These are phyloP conservation scores for Acropternis orthonyx DNA, from an alignment of 2,797 vertebrate genomes.

Conservation along the genomic window DNA sequence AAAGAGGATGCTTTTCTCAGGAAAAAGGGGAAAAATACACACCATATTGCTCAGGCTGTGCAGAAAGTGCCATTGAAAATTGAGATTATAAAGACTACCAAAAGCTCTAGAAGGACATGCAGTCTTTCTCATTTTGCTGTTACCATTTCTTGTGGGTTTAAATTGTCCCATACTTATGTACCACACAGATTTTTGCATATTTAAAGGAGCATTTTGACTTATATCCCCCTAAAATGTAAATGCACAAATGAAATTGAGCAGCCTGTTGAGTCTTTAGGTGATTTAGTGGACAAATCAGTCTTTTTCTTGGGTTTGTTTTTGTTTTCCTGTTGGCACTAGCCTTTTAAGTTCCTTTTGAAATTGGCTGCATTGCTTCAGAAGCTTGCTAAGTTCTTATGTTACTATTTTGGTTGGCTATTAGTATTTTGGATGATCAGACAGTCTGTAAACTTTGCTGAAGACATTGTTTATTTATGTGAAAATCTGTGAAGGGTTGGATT, in stretches of 20 bases:
- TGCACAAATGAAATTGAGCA: not conserved
- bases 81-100: not conserved
- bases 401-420: not conserved
- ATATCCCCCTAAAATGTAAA: not conserved
- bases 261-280: not conserved
- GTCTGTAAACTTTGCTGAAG: not conserved
- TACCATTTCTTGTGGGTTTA: not conserved
- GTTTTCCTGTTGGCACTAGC: rapidly evolving
- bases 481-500: not conserved
- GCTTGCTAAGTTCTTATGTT: not conserved
- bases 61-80: not conserved
- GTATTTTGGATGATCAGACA: not conserved
- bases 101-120: not conserved
- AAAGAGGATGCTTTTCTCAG: not conserved
- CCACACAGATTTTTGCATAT: not conserved
- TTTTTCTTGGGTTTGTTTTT: not conserved
- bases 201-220: not conserved
- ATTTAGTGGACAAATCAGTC: not conserved
- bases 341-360: not conserved
- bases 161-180: not conserved
- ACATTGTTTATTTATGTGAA: not conserved
- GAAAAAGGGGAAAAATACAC: not conserved
- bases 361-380: not conserved
- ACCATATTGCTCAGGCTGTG: not conserved
- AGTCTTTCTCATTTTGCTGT: not conserved